These are phyloP conservation scores for Mesoligia furuncula DNA, from an alignment of 2,888 invertebrate species.

Conservation along the genomic window DNA sequence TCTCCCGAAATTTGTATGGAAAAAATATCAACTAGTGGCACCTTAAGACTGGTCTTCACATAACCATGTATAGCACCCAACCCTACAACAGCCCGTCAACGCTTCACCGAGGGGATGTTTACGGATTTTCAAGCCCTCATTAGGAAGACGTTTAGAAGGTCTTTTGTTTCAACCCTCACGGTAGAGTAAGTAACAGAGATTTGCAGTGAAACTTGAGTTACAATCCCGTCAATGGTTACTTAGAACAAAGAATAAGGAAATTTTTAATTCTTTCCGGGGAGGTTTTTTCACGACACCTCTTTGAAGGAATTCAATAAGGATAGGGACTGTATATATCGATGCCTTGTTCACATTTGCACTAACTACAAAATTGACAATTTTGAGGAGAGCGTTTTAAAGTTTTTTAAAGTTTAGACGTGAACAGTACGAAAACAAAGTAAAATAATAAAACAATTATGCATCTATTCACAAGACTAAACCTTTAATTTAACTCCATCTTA, in stretches of 20 bases:
- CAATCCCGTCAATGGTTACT: not conserved
- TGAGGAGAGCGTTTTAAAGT: too few species aligned
- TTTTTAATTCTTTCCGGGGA: not conserved
- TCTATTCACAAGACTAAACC: too few species aligned
- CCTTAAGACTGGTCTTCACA: not conserved
- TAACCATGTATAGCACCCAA: not conserved
- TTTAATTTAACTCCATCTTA: too few species aligned
- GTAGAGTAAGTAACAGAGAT: slow-evolving; percentile 23
- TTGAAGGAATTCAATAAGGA: not conserved
- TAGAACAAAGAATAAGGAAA: not conserved
- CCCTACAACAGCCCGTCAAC: slow-evolving; percentile 16
- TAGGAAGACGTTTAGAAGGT: slow-evolving; percentile 39
- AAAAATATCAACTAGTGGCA: too few species aligned
- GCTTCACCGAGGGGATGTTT: slow-evolving; percentile 32
- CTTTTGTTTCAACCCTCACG: slow-evolving; percentile 45
- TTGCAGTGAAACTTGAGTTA: slow-evolving; percentile 23
- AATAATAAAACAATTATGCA: too few species aligned
- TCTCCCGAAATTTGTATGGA: too few species aligned
- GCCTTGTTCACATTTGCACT: too few species aligned
- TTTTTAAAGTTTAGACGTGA: too few species aligned
- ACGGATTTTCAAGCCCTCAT: slow-evolving; percentile 47
- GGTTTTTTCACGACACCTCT: not conserved
- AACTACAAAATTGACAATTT: too few species aligned
- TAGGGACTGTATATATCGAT: too few species aligned
- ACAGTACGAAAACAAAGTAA: too few species aligned